A percentile compares a stretch with the other conserved stretches of the same genome.
phyloP scores from a whole-genome alignment of 2,888 invertebrate genomes.

The Thecophora atra region DNA sequence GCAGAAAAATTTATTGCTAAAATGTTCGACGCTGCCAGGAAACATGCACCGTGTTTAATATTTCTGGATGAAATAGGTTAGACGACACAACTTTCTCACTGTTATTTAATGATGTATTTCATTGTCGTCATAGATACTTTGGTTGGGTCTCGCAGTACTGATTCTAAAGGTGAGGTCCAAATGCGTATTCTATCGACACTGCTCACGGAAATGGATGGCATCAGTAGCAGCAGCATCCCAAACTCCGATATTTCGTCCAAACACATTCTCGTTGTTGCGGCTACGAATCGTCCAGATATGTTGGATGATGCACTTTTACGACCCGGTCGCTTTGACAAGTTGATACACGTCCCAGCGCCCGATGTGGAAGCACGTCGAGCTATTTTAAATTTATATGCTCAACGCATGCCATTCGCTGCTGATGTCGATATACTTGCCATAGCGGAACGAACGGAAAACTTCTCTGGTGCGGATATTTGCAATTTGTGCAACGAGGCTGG shows the following conservation, averaged over 20 bases:
- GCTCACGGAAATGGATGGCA: conserved; percentile 75
- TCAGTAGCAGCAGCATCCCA: conserved; percentile 60
- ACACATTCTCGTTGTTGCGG: conserved; percentile 71
- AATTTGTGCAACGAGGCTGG: conserved; percentile 73
- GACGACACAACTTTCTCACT: neutral
- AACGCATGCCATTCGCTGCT: conserved; percentile 65
- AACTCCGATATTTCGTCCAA: conserved; percentile 41
- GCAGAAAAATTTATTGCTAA: conserved; percentile 71
- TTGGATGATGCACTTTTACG: conserved; percentile 72
- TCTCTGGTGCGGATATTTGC: conserved; percentile 73
- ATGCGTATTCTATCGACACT: conserved; percentile 71
- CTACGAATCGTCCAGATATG: conserved; percentile 74
- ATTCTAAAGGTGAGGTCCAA: conserved; percentile 66
- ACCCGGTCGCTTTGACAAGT: conserved; percentile 73
- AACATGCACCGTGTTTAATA: conserved; percentile 71
- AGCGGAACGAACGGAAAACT: conserved; percentile 67
- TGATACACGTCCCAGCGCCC: conserved; percentile 72
- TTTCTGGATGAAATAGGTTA: conserved; percentile 74
- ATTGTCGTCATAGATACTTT: conserved; percentile 63
- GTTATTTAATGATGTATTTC: neutral
- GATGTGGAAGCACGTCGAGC: conserved; percentile 67
- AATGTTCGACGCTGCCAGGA: conserved; percentile 71
- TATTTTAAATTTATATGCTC: conserved; percentile 66
- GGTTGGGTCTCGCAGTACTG: conserved; percentile 64
- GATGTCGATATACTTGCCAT: conserved; percentile 65